Conservation (phyloP, 2,888 invertebrate genomes). For the Hydriomena furcata region DNA sequence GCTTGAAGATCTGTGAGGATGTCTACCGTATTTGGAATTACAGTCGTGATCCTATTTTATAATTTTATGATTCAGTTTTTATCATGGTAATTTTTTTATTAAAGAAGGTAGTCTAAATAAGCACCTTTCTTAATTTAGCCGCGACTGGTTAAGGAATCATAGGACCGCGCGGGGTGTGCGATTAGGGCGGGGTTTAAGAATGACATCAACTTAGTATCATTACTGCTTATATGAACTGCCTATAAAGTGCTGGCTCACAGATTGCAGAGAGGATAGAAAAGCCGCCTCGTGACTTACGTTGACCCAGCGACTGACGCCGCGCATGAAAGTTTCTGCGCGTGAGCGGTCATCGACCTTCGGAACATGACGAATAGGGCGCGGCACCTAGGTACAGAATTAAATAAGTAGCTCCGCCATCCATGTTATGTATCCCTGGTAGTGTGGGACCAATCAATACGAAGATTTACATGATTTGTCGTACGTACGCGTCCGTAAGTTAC, state of each 20-base stretch:
- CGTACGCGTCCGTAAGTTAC: too few relatives aligned
- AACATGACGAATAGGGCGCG: constrained; percentile 30
- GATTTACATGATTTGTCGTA: not conserved
- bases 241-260: constrained; percentile 9
- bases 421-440: too few relatives aligned
- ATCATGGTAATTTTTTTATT: too few relatives aligned
- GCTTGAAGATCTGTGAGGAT: too few relatives aligned
- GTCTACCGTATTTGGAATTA: too few relatives aligned
- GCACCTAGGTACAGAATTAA: constrained; percentile 37
- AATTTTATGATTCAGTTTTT: too few relatives aligned
- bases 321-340: constrained; percentile 25
- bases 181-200: not conserved
- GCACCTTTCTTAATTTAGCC: too few relatives aligned
- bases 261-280: constrained; percentile 21
- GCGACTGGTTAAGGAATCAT: too few relatives aligned
- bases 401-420: constrained; percentile 23
- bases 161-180: not conserved
- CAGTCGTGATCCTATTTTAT: too few relatives aligned
- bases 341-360: constrained; percentile 26
- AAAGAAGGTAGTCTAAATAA: too few relatives aligned
- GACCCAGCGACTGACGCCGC: constrained; percentile 36
- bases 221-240: constrained; percentile 11
- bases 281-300: constrained; percentile 36
- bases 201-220: not conserved
- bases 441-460: not conserved